These are phyloP conservation scores for Macrophya annulata DNA, from an alignment of 2,888 invertebrate species.

Conservation along the genomic window DNA sequence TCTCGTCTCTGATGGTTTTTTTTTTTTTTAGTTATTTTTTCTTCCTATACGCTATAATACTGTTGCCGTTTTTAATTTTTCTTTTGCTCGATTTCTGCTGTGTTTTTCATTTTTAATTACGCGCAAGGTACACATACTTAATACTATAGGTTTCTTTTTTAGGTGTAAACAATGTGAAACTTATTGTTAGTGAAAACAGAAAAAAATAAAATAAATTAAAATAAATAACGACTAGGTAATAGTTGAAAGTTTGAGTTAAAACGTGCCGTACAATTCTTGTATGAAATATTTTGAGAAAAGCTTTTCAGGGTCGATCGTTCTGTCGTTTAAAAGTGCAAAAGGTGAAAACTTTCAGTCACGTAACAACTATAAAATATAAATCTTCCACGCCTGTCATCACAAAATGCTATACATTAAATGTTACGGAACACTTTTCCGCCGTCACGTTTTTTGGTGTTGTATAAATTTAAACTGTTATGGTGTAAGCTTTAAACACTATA, in stretches of 20 bases:
- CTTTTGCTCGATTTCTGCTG: conserved; percentile 44
- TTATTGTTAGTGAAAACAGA: neutral
- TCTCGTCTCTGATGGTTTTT: conserved; percentile 29
- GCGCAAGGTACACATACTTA: conserved; percentile 4
- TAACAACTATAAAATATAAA: conserved; percentile 40
- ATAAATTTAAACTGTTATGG: conserved; percentile 41
- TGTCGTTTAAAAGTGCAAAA: neutral
- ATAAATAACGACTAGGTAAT: neutral
- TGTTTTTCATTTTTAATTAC: neutral
- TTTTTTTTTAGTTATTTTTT: neutral
- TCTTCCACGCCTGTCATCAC: conserved; percentile 41
- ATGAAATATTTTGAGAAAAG: neutral
- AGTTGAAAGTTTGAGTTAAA: neutral
- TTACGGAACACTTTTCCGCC: conserved; percentile 43
- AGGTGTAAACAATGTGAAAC: neutral
- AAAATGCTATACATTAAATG: conserved; percentile 49
- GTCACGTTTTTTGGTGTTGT: conserved; percentile 38
- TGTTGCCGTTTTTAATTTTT: conserved; percentile 12
- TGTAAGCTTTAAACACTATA: conserved; percentile 19
- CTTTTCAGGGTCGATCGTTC: neutral
- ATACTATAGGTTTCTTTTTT: neutral
- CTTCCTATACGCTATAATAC: neutral
- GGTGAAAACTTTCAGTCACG: conserved; percentile 15
- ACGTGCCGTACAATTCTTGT: neutral
- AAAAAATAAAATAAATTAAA: neutral